Evolutionary conservation across 2,113 vertebrate species (phyloP).

Genomic region (Podilymbus podiceps): DNA sequence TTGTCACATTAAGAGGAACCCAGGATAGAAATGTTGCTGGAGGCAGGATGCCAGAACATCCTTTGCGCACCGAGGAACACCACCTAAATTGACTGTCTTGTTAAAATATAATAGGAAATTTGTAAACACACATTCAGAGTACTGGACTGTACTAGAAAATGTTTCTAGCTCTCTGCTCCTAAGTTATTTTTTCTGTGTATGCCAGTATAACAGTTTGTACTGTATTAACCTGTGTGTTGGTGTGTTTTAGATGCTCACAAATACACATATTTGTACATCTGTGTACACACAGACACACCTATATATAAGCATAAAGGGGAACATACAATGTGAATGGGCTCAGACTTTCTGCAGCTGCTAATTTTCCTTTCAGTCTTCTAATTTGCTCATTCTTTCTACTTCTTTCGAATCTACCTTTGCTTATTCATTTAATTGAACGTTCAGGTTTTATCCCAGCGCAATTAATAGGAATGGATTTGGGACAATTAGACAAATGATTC

Average conservation of each 20-base stretch:
- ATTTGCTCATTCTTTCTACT: neutral
- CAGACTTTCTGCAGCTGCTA: neutral
- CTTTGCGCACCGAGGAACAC: neutral
- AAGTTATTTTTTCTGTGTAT: neutral
- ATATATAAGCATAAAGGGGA: neutral
- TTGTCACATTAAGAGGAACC: slow-evolving; percentile 22
- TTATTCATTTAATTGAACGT: neutral
- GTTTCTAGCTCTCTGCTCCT: neutral
- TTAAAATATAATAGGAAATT: slow-evolving; percentile 17
- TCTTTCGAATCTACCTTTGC: neutral
- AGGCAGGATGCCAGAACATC: slow-evolving; percentile 26
- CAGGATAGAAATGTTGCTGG: neutral
- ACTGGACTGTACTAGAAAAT: neutral
- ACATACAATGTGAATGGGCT: neutral
- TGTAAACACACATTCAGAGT: neutral
- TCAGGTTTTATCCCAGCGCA: neutral
- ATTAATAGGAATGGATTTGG: neutral
- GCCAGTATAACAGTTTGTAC: neutral
- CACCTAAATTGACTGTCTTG: neutral
- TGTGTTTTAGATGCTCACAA: neutral
- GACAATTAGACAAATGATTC: neutral
- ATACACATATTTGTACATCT: neutral
- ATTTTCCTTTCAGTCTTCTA: neutral
- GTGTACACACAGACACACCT: neutral
- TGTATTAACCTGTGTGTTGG: neutral